Evolutionary conservation across 2,888 invertebrate genomes (phyloP).

Genomic region (Brachyopa scutellaris): DNA sequence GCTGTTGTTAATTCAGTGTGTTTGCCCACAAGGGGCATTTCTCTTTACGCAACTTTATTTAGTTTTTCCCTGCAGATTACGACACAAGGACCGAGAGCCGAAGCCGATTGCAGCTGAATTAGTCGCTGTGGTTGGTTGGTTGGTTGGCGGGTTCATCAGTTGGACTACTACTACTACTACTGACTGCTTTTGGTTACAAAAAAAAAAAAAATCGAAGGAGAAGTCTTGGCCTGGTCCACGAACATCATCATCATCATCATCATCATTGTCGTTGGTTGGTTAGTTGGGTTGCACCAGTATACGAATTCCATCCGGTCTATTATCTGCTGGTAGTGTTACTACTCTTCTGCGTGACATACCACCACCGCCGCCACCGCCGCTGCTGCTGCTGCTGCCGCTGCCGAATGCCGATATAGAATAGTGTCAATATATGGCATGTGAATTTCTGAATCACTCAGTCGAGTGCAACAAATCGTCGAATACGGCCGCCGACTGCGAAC

Average conservation of each 20-base stretch:
- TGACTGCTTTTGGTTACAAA: conserved; percentile 64
- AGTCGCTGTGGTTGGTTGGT: conserved; percentile 59
- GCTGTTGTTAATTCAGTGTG: conserved; percentile 68
- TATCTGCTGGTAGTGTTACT: conserved; percentile 59
- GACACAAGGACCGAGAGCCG: conserved; percentile 67
- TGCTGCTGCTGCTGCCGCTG: no score
- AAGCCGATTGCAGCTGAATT: conserved; percentile 67
- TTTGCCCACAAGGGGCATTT: conserved; percentile 71
- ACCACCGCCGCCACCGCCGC: no score
- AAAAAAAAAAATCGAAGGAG: conserved; percentile 52
- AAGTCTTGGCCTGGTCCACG: conserved; percentile 65
- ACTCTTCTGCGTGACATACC: conserved; percentile 71
- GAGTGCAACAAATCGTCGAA: conserved; percentile 73
- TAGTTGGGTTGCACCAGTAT: conserved; percentile 26
- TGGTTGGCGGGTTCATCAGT: conserved; percentile 54
- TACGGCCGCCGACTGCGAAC: conserved; percentile 66
- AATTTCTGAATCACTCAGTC: conserved; percentile 72
- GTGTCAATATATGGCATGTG: conserved; percentile 69
- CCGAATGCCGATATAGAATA: conserved; percentile 69
- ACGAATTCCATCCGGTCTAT: conserved; percentile 64
- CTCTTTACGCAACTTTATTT: conserved; percentile 74
- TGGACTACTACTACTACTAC: conserved; percentile 53
- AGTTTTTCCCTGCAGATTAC: conserved; percentile 73
- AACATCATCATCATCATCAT: conserved; percentile 54
- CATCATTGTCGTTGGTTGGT: background rate